A percentile compares a stretch with the other conserved stretches of the same genome.
Conservation (phyloP, 2,888 invertebrate genomes). For the Hemaris fuciformis region DNA sequence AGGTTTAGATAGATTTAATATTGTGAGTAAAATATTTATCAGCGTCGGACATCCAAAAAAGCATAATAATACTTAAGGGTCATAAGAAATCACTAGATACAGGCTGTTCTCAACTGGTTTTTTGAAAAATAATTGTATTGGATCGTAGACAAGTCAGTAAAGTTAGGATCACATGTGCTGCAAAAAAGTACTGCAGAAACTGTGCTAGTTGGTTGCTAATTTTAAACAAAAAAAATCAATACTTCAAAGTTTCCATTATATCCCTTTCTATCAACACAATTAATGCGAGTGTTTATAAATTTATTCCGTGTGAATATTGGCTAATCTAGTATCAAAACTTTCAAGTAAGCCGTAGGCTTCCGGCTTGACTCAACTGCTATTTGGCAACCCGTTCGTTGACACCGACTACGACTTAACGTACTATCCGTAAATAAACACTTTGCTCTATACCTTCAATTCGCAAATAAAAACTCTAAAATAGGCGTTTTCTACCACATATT, state of each 20-base stretch:
- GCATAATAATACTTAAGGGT: too few species aligned
- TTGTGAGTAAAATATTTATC: too few species aligned
- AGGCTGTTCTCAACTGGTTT: too few species aligned
- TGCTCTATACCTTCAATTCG: not conserved
- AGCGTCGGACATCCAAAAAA: too few species aligned
- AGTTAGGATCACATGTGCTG: too few species aligned
- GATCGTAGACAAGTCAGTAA: too few species aligned
- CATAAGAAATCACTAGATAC: too few species aligned
- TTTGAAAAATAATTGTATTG: too few species aligned
- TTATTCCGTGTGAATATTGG: not conserved
- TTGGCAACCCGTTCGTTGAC: conserved; percentile 3
- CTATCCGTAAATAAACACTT: not conserved
- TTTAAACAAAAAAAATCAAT: not conserved
- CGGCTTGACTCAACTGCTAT: not conserved
- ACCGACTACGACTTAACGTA: not conserved
- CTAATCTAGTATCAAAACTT: not conserved
- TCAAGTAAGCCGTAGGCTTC: not conserved
- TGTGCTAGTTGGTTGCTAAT: too few species aligned
- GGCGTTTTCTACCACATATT: too few species aligned
- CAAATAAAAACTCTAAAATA: not conserved
- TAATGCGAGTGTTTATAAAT: not conserved
- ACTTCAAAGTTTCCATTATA: not conserved
- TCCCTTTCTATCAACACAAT: not conserved
- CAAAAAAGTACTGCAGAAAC: too few species aligned
- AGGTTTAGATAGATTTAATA: too few species aligned